Evolutionary conservation across 35 echinoderm and acorn worm genomes (phyloP), one percentile per base, ranked within the genome.

Genomic region (Ophiothrix spiculata): DNA sequence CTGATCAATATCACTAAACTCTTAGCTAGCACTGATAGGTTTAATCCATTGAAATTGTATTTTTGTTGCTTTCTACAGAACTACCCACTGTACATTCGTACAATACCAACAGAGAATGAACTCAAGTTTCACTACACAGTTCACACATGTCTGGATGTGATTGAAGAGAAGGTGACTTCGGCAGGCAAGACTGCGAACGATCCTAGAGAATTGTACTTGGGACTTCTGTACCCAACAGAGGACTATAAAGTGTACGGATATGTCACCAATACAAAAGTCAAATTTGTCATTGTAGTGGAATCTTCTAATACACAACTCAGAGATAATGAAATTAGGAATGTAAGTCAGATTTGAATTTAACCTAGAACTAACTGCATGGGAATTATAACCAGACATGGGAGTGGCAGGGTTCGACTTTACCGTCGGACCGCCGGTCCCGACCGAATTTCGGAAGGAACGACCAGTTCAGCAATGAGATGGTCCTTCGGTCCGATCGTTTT

Each of bases 181-280:
- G 95, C 90, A 17, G 89, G 95, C 15, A 98, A 93, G 63, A 93
- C 88, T 35, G 60, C 83, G 56, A 98, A 91, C 75, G 95, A 98
- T 76, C 91, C 88, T 10, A 87, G 95, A 81, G 95, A 98, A 38
- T 75, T 98, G 39, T 98, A 98, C 40, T 88, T 98, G 0, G 95
- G 95, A 19, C 85, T 98, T 0, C 85, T 98, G 29, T 98, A 98
- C 76, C 95, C 95, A 36, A 98, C 95, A 64, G 95, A 98, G 63
- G 95, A 98, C 81, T 98, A 98, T 81, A 93, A 98, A 86, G 95
- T 98, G 12, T 98, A 98, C 89, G 95, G 95, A 29, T 98, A 98
- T 74, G 95, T 98, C 31, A 98, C 95, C 33, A 98, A 98, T 69
- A 98, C 95, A 16, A 98, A 93, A 75, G 95, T 98, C 64, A 98